phyloP scores from a whole-genome alignment of 1,140 invertebrate species.

The Drosophila kanapiae region DNA sequence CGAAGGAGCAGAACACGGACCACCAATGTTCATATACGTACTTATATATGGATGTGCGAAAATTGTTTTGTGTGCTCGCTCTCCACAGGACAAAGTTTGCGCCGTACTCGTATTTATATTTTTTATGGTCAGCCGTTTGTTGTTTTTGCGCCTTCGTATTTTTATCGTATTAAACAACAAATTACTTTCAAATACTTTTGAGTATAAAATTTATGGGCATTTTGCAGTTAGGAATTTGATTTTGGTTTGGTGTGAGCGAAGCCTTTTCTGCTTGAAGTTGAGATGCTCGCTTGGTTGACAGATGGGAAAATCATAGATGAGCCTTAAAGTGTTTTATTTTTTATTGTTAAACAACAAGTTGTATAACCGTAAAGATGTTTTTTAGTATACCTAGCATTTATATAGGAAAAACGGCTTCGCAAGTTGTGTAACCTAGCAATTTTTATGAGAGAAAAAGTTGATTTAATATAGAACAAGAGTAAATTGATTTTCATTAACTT shows the following conservation, averaged over 20 bases:
- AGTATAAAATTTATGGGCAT: constrained; percentile 62
- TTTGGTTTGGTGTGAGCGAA: constrained; percentile 14
- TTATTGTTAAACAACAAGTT: neutral
- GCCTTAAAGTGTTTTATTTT: neutral
- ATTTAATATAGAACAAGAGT: no score
- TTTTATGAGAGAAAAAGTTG: neutral
- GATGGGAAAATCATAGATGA: constrained; percentile 14
- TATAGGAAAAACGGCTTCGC: no score
- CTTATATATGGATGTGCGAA: constrained; percentile 34
- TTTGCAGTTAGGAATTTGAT: constrained; percentile 51
- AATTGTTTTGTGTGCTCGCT: constrained; percentile 59
- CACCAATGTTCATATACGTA: constrained; percentile 6
- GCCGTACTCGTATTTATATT: constrained; percentile 51
- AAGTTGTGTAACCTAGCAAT: neutral
- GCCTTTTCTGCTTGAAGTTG: neutral
- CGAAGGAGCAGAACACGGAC: constrained; percentile 1
- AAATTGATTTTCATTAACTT: no score
- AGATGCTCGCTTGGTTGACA: neutral
- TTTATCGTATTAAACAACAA: constrained; percentile 67
- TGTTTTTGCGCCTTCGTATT: constrained; percentile 16
- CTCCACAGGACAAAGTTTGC: constrained; percentile 57
- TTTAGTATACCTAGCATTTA: neutral
- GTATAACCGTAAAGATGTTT: neutral
- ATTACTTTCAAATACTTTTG: constrained; percentile 75
- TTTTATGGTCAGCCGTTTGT: constrained; percentile 62